Conservation (phyloP, 2,797 vertebrate genomes). For the Morus bassanus region DNA sequence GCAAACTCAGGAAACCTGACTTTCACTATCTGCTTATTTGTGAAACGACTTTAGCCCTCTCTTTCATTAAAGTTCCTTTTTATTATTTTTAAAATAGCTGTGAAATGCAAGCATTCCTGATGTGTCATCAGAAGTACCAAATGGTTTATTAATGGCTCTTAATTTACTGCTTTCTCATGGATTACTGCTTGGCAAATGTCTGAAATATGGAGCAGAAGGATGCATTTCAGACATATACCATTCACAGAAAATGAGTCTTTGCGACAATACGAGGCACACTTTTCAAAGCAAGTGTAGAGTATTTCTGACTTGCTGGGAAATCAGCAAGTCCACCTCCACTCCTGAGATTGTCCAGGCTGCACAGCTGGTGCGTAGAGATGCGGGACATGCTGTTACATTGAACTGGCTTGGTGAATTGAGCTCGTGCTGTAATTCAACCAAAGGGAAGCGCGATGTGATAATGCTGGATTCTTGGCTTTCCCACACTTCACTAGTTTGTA, state of each 20-base stretch:
- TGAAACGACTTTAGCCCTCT: background rate
- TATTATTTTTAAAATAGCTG: background rate
- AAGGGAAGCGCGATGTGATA: background rate
- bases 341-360: background rate
- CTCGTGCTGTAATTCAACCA: background rate
- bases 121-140: background rate
- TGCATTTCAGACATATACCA: background rate
- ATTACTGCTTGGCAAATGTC: background rate
- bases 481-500: accelerated
- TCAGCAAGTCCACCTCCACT: background rate
- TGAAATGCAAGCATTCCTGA: background rate
- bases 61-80: background rate
- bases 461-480: background rate
- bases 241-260: background rate
- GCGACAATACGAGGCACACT: accelerated
- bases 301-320: background rate
- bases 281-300: background rate
- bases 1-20: background rate
- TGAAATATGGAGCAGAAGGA: background rate
- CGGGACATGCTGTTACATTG: background rate
- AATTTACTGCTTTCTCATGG: background rate
- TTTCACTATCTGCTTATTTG: background rate
- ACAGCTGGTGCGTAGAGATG: background rate
- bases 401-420: background rate
- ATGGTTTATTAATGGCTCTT: background rate